phyloP scores from a whole-genome alignment of 2,888 invertebrate genomes.

The Tenthredo amoena region DNA sequence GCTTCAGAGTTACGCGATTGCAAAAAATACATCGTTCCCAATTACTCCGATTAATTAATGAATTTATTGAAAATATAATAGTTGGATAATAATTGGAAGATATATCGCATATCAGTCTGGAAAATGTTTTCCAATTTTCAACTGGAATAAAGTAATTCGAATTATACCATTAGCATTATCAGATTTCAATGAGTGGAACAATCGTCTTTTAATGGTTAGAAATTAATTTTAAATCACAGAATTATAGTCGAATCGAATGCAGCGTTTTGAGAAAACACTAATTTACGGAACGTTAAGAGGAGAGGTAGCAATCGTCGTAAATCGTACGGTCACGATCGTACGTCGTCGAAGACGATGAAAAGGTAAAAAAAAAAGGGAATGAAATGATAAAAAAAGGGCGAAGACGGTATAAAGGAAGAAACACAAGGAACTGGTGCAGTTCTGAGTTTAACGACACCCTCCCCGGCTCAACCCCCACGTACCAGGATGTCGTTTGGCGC shows the following conservation, averaged over 20 bases:
- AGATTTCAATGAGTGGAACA: not conserved
- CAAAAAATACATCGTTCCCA: not conserved
- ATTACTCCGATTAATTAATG: not conserved
- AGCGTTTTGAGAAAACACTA: not conserved
- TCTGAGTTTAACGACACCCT: slow-evolving; percentile 51
- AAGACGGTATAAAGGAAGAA: not conserved
- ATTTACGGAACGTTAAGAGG: not conserved
- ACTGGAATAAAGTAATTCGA: not conserved
- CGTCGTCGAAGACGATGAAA: not conserved
- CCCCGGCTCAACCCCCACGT: slow-evolving; percentile 49
- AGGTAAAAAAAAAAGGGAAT: not conserved
- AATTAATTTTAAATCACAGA: not conserved
- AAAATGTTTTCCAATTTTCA: not conserved
- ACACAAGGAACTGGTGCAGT: slow-evolving; percentile 38
- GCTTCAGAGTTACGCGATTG: not conserved
- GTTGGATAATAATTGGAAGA: not conserved
- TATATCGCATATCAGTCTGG: not conserved
- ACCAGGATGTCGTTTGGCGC: slow-evolving; percentile 34
- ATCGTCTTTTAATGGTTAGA: not conserved
- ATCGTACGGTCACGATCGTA: not conserved
- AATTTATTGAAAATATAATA: not conserved
- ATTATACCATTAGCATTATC: not conserved
- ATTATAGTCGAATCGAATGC: not conserved
- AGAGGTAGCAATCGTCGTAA: not conserved
- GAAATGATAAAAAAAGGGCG: not conserved